Evolutionary conservation across 2,113 vertebrate species (phyloP).

Genomic region (Hiodon tergisus): DNA sequence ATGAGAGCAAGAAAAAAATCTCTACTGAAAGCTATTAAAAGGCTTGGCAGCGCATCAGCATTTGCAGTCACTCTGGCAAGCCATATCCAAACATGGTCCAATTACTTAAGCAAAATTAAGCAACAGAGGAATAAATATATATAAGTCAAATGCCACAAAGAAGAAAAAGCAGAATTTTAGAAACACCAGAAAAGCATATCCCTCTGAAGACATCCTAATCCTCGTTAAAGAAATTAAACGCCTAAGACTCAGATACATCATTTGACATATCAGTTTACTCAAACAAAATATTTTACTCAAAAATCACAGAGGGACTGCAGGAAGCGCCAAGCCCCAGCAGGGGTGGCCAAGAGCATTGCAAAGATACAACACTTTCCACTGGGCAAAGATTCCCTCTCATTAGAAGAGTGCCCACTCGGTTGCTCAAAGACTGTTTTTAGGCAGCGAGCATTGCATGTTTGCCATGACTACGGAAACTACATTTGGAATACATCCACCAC

Average conservation of each 20-base stretch:
- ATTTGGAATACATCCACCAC: not conserved
- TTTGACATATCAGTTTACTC: constrained; percentile 49
- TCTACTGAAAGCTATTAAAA: constrained; percentile 48
- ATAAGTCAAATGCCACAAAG: constrained; percentile 37
- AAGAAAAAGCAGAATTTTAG: constrained; percentile 29
- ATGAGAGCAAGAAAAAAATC: constrained; percentile 52
- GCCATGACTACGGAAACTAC: too few species aligned
- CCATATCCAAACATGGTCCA: constrained; percentile 38
- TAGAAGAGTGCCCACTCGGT: constrained; percentile 22
- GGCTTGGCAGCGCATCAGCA: constrained; percentile 52
- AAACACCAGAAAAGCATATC: constrained; percentile 46
- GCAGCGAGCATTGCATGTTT: not conserved
- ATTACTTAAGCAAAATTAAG: constrained; percentile 54
- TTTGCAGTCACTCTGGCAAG: constrained; percentile 45
- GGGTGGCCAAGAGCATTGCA: constrained; percentile 37
- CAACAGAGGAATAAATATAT: constrained; percentile 40
- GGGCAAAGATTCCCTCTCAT: constrained; percentile 36
- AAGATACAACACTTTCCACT: constrained; percentile 33
- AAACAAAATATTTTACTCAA: constrained; percentile 40
- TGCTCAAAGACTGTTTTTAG: constrained; percentile 23
- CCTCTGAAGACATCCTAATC: constrained; percentile 45
- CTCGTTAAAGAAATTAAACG: constrained; percentile 45
- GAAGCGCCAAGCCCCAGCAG: constrained; percentile 30
- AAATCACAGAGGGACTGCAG: constrained; percentile 35
- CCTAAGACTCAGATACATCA: constrained; percentile 50